phyloP scores from a whole-genome alignment of 2,113 vertebrate genomes.

The Chionomys nivalis region DNA sequence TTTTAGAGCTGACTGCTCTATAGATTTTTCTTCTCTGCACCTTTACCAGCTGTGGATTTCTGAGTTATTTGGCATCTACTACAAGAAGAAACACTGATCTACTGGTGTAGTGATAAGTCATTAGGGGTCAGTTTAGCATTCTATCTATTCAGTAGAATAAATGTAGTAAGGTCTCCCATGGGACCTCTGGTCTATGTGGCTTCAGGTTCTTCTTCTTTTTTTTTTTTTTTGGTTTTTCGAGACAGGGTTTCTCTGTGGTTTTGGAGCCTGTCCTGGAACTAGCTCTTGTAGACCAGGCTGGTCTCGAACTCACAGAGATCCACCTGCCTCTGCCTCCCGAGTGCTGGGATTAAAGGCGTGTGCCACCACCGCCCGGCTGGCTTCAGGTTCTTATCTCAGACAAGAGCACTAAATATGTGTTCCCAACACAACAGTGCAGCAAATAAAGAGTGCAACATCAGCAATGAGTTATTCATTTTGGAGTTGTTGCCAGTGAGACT shows the following conservation, averaged over 20 bases:
- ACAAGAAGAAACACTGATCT: background rate
- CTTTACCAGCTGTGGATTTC: background rate
- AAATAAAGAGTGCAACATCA: background rate
- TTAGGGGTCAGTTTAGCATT: background rate
- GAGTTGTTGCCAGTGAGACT: background rate
- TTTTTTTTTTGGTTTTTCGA: too few species aligned
- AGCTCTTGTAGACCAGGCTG: too few species aligned
- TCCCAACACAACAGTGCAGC: background rate
- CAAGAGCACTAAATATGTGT: background rate
- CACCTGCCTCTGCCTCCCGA: too few species aligned
- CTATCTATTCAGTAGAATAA: background rate
- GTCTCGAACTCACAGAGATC: too few species aligned
- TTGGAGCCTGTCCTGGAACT: too few species aligned
- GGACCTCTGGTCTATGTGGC: background rate
- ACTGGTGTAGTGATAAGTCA: background rate
- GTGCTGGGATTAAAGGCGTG: too few species aligned
- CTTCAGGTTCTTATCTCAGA: background rate
- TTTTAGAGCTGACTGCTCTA: background rate
- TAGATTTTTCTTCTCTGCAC: background rate
- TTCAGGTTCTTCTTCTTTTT: background rate
- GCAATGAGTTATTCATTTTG: background rate
- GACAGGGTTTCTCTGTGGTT: too few species aligned
- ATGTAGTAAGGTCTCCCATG: background rate
- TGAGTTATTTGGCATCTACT: background rate
- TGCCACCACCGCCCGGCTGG: too few species aligned